A percentile compares a stretch with the other conserved stretches of the same genome.
phyloP scores from a whole-genome alignment of 2,113 vertebrate genomes.

The Pedionomus torquatus region DNA sequence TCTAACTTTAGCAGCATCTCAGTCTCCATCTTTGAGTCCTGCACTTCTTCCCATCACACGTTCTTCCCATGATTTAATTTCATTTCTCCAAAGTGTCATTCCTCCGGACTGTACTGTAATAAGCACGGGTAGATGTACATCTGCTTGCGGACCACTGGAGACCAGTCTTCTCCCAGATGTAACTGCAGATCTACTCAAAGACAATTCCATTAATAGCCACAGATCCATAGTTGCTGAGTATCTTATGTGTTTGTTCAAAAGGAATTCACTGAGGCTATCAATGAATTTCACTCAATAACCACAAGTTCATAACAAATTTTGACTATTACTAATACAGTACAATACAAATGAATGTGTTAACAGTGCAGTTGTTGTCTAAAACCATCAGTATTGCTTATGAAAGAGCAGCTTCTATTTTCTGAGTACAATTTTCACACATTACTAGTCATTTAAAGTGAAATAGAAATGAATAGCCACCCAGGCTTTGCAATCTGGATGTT shows the following conservation, averaged over 20 bases:
- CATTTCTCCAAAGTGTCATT: not conserved
- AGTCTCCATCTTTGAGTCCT: not conserved
- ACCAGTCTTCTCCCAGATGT: constrained; percentile 35
- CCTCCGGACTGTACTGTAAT: not conserved
- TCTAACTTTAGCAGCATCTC: not conserved
- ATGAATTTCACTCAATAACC: constrained; percentile 10
- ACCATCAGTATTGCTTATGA: constrained; percentile 5
- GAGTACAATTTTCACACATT: constrained; percentile 26
- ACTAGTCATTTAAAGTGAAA: constrained; percentile 35
- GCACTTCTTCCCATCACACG: not conserved
- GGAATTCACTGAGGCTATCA: constrained; percentile 5
- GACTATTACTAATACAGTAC: not conserved
- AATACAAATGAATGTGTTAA: constrained; percentile 35
- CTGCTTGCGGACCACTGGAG: not conserved
- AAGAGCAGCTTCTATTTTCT: constrained; percentile 28
- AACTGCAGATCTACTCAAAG: not conserved
- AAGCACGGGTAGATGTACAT: not conserved
- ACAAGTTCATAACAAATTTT: not conserved
- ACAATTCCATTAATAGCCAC: not conserved
- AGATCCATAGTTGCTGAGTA: not conserved
- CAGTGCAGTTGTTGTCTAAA: constrained; percentile 8
- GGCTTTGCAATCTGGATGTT: not conserved
- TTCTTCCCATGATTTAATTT: not conserved
- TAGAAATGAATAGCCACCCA: not conserved
- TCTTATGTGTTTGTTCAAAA: not conserved